Evolutionary conservation across 2,113 vertebrate genomes (phyloP).

Genomic region (Propithecus coquereli): DNA sequence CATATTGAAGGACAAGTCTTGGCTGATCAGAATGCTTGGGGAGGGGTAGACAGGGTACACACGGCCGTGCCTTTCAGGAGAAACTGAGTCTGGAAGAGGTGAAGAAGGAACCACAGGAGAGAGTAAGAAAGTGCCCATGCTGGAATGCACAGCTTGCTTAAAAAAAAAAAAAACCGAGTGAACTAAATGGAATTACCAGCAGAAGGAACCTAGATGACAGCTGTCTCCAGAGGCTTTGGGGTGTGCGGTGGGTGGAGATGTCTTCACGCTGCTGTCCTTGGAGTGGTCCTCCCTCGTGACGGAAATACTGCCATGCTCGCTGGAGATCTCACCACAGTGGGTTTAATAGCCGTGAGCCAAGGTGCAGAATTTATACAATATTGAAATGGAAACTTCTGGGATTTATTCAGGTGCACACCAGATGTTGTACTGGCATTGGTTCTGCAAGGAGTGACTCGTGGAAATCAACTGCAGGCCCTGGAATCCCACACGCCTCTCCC

Average conservation of each 20-base stretch:
- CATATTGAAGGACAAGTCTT: not conserved
- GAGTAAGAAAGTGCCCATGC: not conserved
- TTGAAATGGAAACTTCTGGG: conserved; percentile 52
- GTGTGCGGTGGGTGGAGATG: not conserved
- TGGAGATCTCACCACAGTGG: not conserved
- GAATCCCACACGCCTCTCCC: not conserved
- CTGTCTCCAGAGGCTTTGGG: not conserved
- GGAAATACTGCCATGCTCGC: not conserved
- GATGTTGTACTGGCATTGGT: conserved; percentile 60
- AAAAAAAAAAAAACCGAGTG: not conserved
- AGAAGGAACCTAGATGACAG: not conserved
- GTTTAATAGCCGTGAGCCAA: conserved; percentile 63
- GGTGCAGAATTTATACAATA: conserved; percentile 62
- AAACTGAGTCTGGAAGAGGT: not conserved
- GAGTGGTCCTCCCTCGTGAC: not conserved
- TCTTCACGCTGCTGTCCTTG: not conserved
- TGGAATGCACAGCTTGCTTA: not conserved
- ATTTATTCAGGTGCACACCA: conserved; percentile 77
- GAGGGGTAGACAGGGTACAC: not conserved
- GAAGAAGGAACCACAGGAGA: not conserved
- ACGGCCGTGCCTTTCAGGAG: not conserved
- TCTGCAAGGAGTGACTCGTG: not conserved
- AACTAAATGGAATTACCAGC: not conserved
- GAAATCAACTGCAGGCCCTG: conserved; percentile 49
- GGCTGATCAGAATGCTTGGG: not conserved